These are phyloP conservation scores for Falco columbarius DNA, from an alignment of 2,797 vertebrate genomes.

Conservation along the genomic window DNA sequence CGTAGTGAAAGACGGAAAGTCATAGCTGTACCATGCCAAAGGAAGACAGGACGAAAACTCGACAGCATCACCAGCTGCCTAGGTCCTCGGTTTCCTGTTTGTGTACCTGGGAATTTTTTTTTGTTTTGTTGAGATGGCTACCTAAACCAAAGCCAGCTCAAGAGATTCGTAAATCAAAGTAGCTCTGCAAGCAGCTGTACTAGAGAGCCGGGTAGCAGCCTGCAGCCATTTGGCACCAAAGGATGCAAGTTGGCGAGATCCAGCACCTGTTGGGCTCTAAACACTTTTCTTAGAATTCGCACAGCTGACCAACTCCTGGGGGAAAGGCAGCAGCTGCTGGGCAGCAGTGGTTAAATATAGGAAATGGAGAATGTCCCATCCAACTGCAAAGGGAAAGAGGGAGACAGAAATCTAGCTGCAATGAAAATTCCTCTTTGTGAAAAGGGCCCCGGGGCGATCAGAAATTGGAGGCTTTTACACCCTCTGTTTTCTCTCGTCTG, in stretches of 20 bases:
- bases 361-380: neutral
- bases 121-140: neutral
- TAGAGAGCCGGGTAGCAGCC: neutral
- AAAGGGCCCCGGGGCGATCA: neutral
- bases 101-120: neutral
- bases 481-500: neutral
- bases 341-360: conserved; percentile 57
- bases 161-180: neutral
- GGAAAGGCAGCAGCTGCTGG: conserved; percentile 37
- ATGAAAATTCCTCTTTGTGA: neutral
- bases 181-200: neutral
- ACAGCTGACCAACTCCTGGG: conserved; percentile 14
- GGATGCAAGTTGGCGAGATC: neutral
- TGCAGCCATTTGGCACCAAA: conserved; percentile 1
- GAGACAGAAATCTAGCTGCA: neutral
- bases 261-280: conserved; percentile 59
- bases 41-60: neutral
- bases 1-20: neutral
- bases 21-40: neutral
- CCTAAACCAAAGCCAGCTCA: neutral
- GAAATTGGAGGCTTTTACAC: neutral
- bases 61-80: neutral
- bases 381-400: neutral
- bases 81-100: neutral
- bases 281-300: conserved; percentile 42